Base-by-base conservation (phyloP, 2,888 invertebrate species). In the Crioceris asparagi region DNA sequence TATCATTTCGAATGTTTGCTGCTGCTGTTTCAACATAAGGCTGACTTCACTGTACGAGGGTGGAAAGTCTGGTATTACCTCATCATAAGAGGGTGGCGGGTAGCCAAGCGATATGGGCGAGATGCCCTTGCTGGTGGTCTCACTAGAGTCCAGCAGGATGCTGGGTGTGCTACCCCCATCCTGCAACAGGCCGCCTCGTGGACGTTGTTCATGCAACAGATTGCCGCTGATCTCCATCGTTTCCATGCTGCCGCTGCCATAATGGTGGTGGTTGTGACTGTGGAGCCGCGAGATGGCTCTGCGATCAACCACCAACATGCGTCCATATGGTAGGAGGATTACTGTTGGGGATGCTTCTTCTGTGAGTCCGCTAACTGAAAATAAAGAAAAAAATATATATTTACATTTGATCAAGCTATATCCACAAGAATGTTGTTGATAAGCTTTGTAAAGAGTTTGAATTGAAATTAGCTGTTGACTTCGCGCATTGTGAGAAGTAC, bases 271-370 rank as follows among this genome's bases (percentile, higher is more conserved):
- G 12, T 59, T 55, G 57, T 68, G 39, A 14, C 26, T 27, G 14
- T 27, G 69, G 17, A 71, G 60, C 46, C 69, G 69, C 7, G 65
- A 65, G 45, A 72, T 68, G 33, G 71, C 66, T n/a, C 65, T 63
- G 26, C 70, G 64, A 48, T 72, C 71, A 12, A 72, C 71, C 17
- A 72, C 70, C 29, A 72, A 59, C 71, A 71, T 72, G 44, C 71
- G 58, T 3, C 71, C 71, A 48, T 70, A 69, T 0, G 72, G 71
- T 15, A 72, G 56, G 4, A 72, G 64, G 42, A 72, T 71, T 52
- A 72, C 68, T 41, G 72, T 71, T 26, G 72, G 72, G 21, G 70
- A 69, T 25, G 66, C 59, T 23, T 66, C 62, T 54, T 64, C 61
- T 34, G 14, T 10, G 33, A 33, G 6, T 10, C 25, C 15, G 33